Evolutionary conservation across 2,888 invertebrate genomes (phyloP).

Genomic region (Lomographa bimaculata): DNA sequence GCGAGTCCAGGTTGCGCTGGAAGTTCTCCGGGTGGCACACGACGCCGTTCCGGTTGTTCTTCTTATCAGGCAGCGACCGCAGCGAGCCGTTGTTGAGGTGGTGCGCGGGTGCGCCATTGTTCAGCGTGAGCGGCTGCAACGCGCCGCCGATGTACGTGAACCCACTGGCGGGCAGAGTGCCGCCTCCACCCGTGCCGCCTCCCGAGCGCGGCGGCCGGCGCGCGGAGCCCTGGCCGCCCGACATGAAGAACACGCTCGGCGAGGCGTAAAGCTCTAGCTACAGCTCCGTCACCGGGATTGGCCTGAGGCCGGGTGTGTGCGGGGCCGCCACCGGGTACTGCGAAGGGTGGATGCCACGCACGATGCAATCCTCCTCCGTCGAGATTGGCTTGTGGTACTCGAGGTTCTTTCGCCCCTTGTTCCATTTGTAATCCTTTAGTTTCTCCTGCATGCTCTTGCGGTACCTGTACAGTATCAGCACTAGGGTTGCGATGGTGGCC

Average conservation of each 20-base stretch:
- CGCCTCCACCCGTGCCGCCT: constrained; percentile 84
- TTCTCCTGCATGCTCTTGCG: constrained; percentile 91
- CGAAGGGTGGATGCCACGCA: constrained; percentile 85
- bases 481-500: constrained; percentile 87
- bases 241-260: constrained; percentile 91
- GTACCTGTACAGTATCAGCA: constrained; percentile 90
- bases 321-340: constrained; percentile 79
- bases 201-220: constrained; percentile 78
- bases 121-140: constrained; percentile 80
- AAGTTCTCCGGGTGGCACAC: constrained; percentile 78
- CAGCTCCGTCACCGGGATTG: constrained; percentile 96
- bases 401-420: constrained; percentile 91
- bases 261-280: constrained; percentile 98
- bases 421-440: constrained; percentile 92
- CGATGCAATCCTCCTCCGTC: constrained; percentile 92
- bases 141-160: constrained; percentile 90
- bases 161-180: constrained; percentile 88
- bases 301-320: constrained; percentile 80
- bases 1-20: constrained; percentile 76
- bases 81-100: constrained; percentile 79
- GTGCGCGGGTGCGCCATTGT: constrained; percentile 78
- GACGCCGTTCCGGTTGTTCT: constrained; percentile 72
- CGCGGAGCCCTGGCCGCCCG: constrained; percentile 81
- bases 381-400: constrained; percentile 96
- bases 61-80: constrained; percentile 76